phyloP scores from a whole-genome alignment of 1,140 invertebrate genomes.

The Dryas iulia region DNA sequence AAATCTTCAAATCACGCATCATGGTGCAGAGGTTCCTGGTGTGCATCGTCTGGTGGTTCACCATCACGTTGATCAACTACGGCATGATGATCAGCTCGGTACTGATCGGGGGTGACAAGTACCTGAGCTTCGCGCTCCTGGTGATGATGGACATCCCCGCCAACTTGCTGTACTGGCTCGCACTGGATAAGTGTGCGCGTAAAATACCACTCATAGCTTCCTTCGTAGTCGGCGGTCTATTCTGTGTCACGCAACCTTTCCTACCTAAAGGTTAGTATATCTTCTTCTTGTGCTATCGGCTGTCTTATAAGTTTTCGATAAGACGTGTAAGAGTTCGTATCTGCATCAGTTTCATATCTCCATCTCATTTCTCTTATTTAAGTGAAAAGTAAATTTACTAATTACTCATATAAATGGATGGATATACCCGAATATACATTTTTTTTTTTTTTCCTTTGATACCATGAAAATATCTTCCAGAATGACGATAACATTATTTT shows the following conservation, averaged over 20 bases:
- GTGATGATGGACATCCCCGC: slow-evolving; percentile 86
- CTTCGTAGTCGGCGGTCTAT: slow-evolving; percentile 60
- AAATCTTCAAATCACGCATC: slow-evolving; percentile 62
- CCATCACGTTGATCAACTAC: slow-evolving; percentile 89
- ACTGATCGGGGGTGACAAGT: slow-evolving; percentile 85
- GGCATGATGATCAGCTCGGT: slow-evolving; percentile 91
- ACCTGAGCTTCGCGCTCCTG: slow-evolving; percentile 86
- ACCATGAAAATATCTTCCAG: no score
- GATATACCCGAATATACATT: no score
- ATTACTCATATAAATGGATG: no score
- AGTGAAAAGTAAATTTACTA: no score
- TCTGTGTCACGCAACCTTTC: slow-evolving; percentile 65
- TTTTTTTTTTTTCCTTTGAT: no score
- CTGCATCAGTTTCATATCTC: no score
- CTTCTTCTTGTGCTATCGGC: no score
- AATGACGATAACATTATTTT: no score
- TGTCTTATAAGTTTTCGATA: no score
- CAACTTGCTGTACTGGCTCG: slow-evolving; percentile 82
- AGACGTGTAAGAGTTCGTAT: no score
- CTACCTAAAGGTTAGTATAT: slow-evolving; percentile 55
- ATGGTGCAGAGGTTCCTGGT: slow-evolving; percentile 78
- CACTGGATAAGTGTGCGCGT: slow-evolving; percentile 56
- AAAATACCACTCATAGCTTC: slow-evolving; percentile 56
- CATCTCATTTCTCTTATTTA: no score
- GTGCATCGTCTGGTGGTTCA: slow-evolving; percentile 87